Conservation (phyloP, 2,888 invertebrate genomes). For the Pecten maximus region DNA sequence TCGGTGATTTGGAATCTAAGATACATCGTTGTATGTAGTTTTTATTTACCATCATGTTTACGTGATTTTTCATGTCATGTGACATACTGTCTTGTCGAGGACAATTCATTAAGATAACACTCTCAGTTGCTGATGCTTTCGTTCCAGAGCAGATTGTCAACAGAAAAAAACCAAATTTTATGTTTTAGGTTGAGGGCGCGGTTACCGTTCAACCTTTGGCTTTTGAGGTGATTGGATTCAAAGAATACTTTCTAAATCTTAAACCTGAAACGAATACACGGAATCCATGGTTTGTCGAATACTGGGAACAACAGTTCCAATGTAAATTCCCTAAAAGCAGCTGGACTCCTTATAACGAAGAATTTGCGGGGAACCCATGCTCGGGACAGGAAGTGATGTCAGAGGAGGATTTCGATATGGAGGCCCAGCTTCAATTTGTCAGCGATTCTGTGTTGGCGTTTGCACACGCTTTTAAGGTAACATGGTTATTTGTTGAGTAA, state of each 20-base stretch:
- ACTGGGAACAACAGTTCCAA: conserved; percentile 92
- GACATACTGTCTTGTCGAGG: no score
- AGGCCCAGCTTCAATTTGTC: conserved; percentile 97
- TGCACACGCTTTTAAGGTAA: conserved; percentile 88
- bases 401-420: conserved; percentile 87
- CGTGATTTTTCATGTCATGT: no score
- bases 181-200: conserved; percentile 91
- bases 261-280: conserved; percentile 75
- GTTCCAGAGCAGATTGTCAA: no score
- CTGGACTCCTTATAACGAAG: conserved; percentile 79
- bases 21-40: no score
- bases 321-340: conserved; percentile 88
- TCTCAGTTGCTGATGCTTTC: no score
- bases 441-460: conserved; percentile 98
- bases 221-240: conserved; percentile 88
- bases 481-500: background rate
- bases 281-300: conserved; percentile 82
- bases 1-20: no score
- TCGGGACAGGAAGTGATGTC: conserved; percentile 90
- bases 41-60: no score
- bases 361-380: conserved; percentile 84
- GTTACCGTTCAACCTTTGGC: conserved; percentile 97
- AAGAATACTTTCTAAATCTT: conserved; percentile 79
- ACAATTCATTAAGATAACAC: no score
- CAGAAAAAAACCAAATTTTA: background rate